phyloP scores from a whole-genome alignment of 1,140 invertebrate species.

The Cherax destructor region DNA sequence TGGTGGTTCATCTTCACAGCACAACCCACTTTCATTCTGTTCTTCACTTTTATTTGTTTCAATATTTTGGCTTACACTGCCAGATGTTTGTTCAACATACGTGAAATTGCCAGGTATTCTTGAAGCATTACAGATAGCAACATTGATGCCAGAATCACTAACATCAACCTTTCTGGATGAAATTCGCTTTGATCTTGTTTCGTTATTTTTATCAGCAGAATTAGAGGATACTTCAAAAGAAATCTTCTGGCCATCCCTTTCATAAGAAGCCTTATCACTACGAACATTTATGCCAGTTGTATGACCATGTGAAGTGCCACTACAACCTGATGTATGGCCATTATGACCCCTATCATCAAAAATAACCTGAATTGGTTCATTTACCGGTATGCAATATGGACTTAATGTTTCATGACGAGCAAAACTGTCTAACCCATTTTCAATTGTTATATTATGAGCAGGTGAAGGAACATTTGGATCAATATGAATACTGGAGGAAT shows the following conservation, averaged over 20 bases:
- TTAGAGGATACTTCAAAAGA: background rate
- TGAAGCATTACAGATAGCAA: slow-evolving; percentile 12
- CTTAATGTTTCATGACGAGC: slow-evolving; percentile 8
- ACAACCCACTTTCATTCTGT: slow-evolving; percentile 11
- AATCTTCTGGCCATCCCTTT: background rate
- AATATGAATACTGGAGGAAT: slow-evolving; percentile 28
- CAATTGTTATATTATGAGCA: slow-evolving; percentile 42
- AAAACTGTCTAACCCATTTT: slow-evolving; percentile 40
- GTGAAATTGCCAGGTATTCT: slow-evolving; percentile 1
- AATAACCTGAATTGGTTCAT: slow-evolving; percentile 50
- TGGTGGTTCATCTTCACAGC: slow-evolving; percentile 40
- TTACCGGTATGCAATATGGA: slow-evolving; percentile 35
- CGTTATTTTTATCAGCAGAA: background rate
- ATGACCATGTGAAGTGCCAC: background rate
- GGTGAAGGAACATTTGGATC: slow-evolving; percentile 44
- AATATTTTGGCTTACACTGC: slow-evolving; percentile 13
- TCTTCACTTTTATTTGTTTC: slow-evolving; percentile 21
- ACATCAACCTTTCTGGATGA: background rate
- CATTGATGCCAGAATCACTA: background rate
- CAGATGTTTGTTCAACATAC: slow-evolving; percentile 7
- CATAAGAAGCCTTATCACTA: background rate
- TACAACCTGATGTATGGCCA: slow-evolving; percentile 13
- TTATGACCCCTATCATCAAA: slow-evolving; percentile 33
- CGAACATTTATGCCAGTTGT: background rate
- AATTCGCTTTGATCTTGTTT: background rate